Evolutionary conservation across 2,113 vertebrate genomes (phyloP).

Genomic region (Cochlearius cochlearius): DNA sequence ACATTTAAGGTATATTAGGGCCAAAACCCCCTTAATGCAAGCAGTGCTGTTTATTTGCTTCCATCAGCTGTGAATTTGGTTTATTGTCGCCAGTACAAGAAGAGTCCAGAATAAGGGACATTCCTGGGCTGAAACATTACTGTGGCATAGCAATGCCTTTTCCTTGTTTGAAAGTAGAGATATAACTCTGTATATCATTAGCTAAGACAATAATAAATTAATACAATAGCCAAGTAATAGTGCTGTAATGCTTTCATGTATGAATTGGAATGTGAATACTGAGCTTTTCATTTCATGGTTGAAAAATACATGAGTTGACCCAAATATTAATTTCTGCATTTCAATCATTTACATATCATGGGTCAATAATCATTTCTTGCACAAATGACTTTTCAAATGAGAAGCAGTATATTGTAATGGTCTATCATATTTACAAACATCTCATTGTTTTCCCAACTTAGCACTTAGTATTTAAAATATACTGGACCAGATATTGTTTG

Average conservation of each 20-base stretch:
- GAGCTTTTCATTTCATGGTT: conserved; percentile 81
- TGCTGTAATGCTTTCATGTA: conserved; percentile 67
- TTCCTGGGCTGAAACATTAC: not conserved
- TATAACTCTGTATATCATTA: conserved; percentile 50
- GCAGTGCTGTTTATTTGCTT: not conserved
- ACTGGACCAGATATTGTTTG: conserved; percentile 28
- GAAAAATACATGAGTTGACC: conserved; percentile 79
- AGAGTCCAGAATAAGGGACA: not conserved
- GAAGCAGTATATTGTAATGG: conserved; percentile 72
- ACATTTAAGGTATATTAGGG: not conserved
- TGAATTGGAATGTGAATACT: conserved; percentile 72
- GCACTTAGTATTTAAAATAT: conserved; percentile 52
- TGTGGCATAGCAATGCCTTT: not conserved
- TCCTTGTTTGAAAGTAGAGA: not conserved
- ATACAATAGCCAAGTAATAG: conserved; percentile 68
- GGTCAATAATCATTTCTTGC: conserved; percentile 79
- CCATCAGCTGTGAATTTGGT: not conserved
- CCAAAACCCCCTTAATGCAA: not conserved
- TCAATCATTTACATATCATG: conserved; percentile 76
- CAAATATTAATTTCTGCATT: conserved; percentile 80
- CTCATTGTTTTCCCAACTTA: conserved; percentile 49
- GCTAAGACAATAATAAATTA: conserved; percentile 74
- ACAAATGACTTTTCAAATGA: conserved; percentile 77
- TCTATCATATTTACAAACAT: conserved; percentile 76
- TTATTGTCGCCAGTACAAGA: not conserved